Percentiles rank a stretch among this genome's conserved stretches.
Evolutionary conservation across 2,888 invertebrate genomes (phyloP).

Genomic region (Acanthosepion pharaonis): DNA sequence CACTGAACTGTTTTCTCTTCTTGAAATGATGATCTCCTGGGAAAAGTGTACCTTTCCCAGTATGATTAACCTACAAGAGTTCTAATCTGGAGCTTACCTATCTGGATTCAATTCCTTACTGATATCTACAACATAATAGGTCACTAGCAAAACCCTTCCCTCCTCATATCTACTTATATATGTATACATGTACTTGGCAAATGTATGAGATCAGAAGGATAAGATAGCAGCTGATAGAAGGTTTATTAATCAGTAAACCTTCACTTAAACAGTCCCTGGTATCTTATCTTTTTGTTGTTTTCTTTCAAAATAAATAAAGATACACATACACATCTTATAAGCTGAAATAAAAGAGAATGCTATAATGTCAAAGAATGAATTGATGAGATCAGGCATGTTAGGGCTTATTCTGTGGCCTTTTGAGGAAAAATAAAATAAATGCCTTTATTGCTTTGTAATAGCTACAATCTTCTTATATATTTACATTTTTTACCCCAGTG

Average conservation of each 20-base stretch:
- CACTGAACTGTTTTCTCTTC: neutral
- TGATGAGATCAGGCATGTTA: slow-evolving; percentile 33
- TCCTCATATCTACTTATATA: neutral
- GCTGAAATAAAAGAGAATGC: neutral
- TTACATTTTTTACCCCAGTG: neutral
- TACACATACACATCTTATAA: neutral
- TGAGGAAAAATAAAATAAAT: neutral
- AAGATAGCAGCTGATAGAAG: neutral
- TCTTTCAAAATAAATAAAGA: neutral
- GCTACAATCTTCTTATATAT: neutral
- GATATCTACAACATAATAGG: neutral
- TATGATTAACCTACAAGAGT: neutral
- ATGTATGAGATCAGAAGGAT: neutral
- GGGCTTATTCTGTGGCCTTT: neutral
- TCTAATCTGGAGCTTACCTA: neutral
- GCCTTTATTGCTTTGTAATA: neutral
- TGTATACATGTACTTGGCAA: neutral
- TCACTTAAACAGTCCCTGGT: neutral
- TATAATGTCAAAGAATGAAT: neutral
- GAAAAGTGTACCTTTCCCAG: neutral
- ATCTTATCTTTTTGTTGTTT: neutral
- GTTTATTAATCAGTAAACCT: neutral
- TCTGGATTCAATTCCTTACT: neutral
- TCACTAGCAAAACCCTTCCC: neutral
- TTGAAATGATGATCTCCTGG: neutral